Base-by-base conservation (phyloP, 1,140 invertebrate genomes). In the Ruditapes philippinarum region DNA sequence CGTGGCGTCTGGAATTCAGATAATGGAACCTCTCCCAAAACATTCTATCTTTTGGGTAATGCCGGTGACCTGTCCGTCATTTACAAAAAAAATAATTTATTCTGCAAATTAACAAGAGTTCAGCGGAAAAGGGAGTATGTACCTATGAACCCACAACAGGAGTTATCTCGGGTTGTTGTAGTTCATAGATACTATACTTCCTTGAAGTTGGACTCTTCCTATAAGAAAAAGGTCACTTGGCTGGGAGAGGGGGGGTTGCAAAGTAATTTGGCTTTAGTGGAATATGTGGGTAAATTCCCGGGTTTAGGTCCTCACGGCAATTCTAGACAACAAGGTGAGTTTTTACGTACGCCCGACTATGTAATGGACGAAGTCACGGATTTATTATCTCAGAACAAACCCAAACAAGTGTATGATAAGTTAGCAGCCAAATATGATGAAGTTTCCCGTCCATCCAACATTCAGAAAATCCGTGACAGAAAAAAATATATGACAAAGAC, bases 201-300 rank as follows among this genome's bases (percentile, higher is more conserved):
- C 5, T 74, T 73, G 25, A 85, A 85, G 28, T 12, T 5, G 1
- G 68, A 85, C 45, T 28, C n/a, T 33, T 14, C 9, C 31, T 85
- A 85, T 33, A 49, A 85, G 38, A 85, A 85, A 40, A 85, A n/a
- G 40, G 82, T 40, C 40, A 85, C 82, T 9, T 73, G 82, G 82
- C 45, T 85, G 25, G 65, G 82, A 28, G 82, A 36, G n/a, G 65
- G 65, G 14, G n/a, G 42, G n/a, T 73, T 49, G n/a, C 14, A 38
- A 49, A 84, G 81, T 54, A 84, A 84, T 28, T 73, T 73, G 40
- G 40, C 65, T 33, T 4, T 84, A 3, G 81, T 84, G 14, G 81
- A 84, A 25, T 84, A 84, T 51, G 40, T 84, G 14, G 22, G 81
- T 2, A 73, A 49, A 45, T 84, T 70, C 31, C 81, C 81, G n/a